Percentiles rank a stretch among this genome's conserved stretches.
These are phyloP conservation scores for Malurus elegans DNA, from an alignment of 2,113 vertebrate genomes.

Conservation along the genomic window DNA sequence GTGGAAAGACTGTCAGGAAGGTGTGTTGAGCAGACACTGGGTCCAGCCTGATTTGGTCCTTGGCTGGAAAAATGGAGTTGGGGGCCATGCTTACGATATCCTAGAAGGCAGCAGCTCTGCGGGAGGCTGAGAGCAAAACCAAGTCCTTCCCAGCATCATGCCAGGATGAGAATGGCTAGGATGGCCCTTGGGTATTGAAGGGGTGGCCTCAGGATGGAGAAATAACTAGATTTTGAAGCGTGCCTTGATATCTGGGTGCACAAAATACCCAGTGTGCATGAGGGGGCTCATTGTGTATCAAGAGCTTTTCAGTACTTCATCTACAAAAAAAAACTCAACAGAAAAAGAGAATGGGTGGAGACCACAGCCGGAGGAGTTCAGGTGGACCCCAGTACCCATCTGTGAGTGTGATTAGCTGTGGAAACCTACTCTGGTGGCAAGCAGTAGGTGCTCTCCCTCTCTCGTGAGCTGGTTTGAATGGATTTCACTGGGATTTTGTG, in stretches of 20 bases:
- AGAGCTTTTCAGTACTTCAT: neutral
- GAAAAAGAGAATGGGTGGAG: neutral
- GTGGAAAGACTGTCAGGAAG: neutral
- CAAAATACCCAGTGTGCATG: neutral
- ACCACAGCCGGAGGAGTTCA: neutral
- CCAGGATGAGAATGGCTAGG: neutral
- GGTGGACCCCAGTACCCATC: fast-evolving
- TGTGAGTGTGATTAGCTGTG: neutral
- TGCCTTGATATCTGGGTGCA: neutral
- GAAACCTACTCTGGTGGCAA: neutral
- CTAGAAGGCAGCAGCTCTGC: neutral
- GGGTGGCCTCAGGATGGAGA: neutral
- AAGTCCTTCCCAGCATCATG: neutral
- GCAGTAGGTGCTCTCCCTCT: neutral
- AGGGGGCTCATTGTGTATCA: fast-evolving
- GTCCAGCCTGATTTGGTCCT: neutral
- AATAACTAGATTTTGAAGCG: neutral
- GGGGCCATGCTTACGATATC: fast-evolving
- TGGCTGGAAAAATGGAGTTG: fast-evolving
- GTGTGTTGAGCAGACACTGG: fast-evolving
- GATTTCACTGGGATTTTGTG: neutral
- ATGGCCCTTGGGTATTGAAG: neutral
- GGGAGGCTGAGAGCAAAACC: neutral
- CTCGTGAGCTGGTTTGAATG: neutral
- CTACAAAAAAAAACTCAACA: fast-evolving